Percentiles rank a stretch among this genome's conserved stretches.
phyloP scores from a whole-genome alignment of 2,888 invertebrate species.

The Athrips mouffetella region DNA sequence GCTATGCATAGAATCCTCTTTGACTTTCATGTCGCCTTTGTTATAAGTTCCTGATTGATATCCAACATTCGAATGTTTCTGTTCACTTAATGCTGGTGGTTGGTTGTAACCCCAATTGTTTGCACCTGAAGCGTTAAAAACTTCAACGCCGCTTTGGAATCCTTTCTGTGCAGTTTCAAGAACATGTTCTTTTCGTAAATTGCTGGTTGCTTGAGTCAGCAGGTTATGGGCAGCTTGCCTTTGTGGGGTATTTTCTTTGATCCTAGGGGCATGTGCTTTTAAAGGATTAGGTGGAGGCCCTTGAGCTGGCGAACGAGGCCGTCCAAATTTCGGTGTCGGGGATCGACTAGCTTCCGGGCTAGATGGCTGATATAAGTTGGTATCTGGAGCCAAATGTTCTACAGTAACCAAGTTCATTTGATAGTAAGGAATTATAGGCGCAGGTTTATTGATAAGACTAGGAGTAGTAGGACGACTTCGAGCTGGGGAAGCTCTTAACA shows the following conservation, averaged over 20 bases:
- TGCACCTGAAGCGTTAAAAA: conserved; percentile 42
- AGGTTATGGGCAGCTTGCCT: conserved; percentile 53
- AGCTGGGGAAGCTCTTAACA: conserved; percentile 73
- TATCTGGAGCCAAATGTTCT: conserved; percentile 79
- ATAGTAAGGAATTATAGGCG: conserved; percentile 86
- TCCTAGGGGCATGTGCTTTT: conserved; percentile 81
- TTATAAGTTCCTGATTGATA: conserved; percentile 71
- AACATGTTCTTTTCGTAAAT: conserved; percentile 63
- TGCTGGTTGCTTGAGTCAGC: conserved; percentile 49
- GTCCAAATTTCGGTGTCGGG: conserved; percentile 79
- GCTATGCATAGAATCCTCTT: conserved; percentile 57
- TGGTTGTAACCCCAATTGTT: conserved; percentile 57
- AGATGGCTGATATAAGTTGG: conserved; percentile 79
- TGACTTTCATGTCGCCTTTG: conserved; percentile 53
- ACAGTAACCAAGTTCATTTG: conserved; percentile 87
- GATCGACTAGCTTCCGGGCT: conserved; percentile 80
- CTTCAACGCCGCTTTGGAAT: conserved; percentile 54
- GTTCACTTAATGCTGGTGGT: conserved; percentile 68
- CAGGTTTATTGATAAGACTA: conserved; percentile 85
- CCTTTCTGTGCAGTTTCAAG: conserved; percentile 66
- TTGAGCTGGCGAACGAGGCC: conserved; percentile 83
- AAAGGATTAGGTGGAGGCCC: conserved; percentile 84
- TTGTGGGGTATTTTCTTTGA: conserved; percentile 72
- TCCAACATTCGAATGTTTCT: conserved; percentile 67
- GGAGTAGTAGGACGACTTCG: conserved; percentile 82